phyloP scores from a whole-genome alignment of 1,140 invertebrate species.

The Maniola jurtina region DNA sequence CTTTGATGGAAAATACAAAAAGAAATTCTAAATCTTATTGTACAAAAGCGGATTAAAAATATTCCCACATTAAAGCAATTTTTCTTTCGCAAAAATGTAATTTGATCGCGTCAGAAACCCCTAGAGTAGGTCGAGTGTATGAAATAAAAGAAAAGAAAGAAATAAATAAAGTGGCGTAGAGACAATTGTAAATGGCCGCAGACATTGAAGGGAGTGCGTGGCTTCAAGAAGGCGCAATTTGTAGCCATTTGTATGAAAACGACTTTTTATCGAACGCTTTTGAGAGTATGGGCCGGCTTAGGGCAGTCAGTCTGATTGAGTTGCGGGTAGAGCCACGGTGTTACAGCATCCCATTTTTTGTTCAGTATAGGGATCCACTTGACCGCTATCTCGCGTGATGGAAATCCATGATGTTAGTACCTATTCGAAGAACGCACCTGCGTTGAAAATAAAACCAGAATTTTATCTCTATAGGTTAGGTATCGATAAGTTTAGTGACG shows the following conservation, averaged over 20 bases:
- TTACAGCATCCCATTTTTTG: no score
- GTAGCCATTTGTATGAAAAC: slow-evolving; percentile 1
- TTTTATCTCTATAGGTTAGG: no score
- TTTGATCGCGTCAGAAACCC: neutral
- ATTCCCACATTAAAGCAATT: neutral
- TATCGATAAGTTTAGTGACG: no score
- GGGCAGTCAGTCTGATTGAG: neutral
- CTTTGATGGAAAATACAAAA: neutral
- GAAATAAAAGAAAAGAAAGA: neutral
- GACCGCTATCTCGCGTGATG: no score
- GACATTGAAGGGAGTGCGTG: neutral
- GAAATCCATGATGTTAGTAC: no score
- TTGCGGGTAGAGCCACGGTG: no score
- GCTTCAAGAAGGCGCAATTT: neutral
- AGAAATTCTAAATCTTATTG: neutral
- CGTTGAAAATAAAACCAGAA: no score
- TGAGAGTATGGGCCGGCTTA: neutral
- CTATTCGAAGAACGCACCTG: no score
- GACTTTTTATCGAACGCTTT: neutral
- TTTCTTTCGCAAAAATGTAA: neutral
- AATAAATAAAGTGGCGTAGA: neutral
- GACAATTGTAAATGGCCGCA: neutral
- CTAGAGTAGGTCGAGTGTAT: neutral
- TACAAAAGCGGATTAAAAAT: neutral
- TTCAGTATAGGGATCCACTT: no score